Evolutionary conservation across 2,888 invertebrate genomes (phyloP), one percentile per base, ranked within the genome.

Genomic region (Thysanoteuthis rhombus): DNA sequence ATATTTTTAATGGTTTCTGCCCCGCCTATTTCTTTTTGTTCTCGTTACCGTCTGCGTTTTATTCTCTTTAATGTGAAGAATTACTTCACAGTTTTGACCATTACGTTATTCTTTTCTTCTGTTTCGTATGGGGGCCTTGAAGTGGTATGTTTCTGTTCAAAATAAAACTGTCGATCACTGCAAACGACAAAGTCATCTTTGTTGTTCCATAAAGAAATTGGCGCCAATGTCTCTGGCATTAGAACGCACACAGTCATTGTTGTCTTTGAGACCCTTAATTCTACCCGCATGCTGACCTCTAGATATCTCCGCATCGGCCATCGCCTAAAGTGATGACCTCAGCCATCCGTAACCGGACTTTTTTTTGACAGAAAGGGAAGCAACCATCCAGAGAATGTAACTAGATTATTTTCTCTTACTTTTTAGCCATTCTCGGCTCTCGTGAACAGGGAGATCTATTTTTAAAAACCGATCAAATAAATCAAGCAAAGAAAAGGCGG

Each of bases 141-240:
- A 36, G n/a, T 75, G 75, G n/a, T n/a, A 75, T 12, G n/a, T 75
- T 58, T n/a, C 22, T n/a, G 1, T 10, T 10, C 2, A 75, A 75
- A 75, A 75, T 16, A 75, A 75, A 75, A n/a, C 12, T 36, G n/a
- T n/a, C n/a, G 16, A 36, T 12, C 75, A 75, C 36, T 36, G n/a
- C 75, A 36, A n/a, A 12, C 75, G 75, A 75, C n/a, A 75, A 75
- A 36, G 16, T n/a, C 75, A 75, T 0, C n/a, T n/a, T 75, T 75
- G 52, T 75, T 75, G 75, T 75, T n/a, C 75, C n/a, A 75, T 75
- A 75, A 75, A 75, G 75, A 75, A 75, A 75, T 75, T 75, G 75
- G 75, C 75, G 75, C 75, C 75, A n/a, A 75, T 36, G 12, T 75
- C 75, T 75, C 36, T n/a, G n/a, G 75, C n/a, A 75, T 75, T 75